A percentile compares a stretch with the other conserved stretches of the same genome.
Evolutionary conservation across 2,797 vertebrate genomes (phyloP).

Genomic region (Melanitta fusca): DNA sequence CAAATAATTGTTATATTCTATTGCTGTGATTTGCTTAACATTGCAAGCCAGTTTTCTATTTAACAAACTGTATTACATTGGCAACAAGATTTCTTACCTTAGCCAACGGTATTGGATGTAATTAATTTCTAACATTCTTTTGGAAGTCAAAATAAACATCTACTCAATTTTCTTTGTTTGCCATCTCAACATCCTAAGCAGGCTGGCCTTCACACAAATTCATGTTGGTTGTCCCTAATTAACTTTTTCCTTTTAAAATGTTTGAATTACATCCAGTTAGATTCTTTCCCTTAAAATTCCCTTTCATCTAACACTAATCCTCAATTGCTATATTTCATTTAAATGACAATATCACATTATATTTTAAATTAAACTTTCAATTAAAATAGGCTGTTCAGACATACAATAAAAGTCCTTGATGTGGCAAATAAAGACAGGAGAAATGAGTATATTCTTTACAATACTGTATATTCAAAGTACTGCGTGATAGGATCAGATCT

Average conservation of each 20-base stretch:
- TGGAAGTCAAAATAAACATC: slow-evolving; percentile 62
- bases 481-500: neutral
- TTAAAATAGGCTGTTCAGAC: neutral
- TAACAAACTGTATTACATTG: slow-evolving; percentile 12
- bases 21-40: slow-evolving; percentile 15
- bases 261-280: neutral
- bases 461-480: neutral
- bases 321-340: slow-evolving; percentile 9
- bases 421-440: neutral
- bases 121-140: slow-evolving; percentile 58
- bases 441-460: neutral
- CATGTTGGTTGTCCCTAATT: slow-evolving; percentile 9
- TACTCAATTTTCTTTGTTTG: slow-evolving; percentile 41
- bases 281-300: neutral
- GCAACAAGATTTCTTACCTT: slow-evolving; percentile 43
- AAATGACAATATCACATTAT: slow-evolving; percentile 21
- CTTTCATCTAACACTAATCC: slow-evolving; percentile 20
- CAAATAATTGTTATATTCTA: slow-evolving; percentile 51
- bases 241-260: slow-evolving; percentile 13
- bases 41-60: slow-evolving; percentile 15
- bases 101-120: slow-evolving; percentile 31
- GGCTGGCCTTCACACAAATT: slow-evolving; percentile 13
- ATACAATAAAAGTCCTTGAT: neutral
- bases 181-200: slow-evolving; percentile 27
- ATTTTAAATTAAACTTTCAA: slow-evolving; percentile 43